A percentile compares a stretch with the other conserved stretches of the same genome.
These are phyloP conservation scores for Urocyon cinereoargenteus DNA, from an alignment of 2,797 vertebrate species.

Conservation along the genomic window DNA sequence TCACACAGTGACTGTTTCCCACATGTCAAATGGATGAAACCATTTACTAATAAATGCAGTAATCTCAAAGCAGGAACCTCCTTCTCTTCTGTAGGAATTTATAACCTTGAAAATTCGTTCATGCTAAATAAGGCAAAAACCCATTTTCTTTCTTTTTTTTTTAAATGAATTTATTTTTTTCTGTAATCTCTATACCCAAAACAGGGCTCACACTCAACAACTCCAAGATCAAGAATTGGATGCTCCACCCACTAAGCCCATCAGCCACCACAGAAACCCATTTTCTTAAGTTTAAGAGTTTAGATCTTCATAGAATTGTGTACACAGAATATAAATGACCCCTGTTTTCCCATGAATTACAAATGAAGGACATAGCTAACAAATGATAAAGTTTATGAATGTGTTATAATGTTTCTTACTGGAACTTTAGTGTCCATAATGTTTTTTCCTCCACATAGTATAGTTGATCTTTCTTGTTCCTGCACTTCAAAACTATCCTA, in stretches of 20 bases:
- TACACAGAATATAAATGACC: conserved; percentile 35
- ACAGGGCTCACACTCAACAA: neutral
- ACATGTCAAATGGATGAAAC: neutral
- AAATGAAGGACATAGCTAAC: neutral
- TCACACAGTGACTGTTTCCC: neutral
- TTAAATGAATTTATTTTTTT: neutral
- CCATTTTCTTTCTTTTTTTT: neutral
- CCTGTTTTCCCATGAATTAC: conserved; percentile 24
- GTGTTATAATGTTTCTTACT: neutral
- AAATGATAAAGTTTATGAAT: conserved; percentile 44
- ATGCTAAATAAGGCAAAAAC: conserved; percentile 20
- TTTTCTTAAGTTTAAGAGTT: conserved; percentile 38
- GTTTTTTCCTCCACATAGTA: neutral
- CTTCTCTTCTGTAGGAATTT: neutral
- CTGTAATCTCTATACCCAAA: neutral
- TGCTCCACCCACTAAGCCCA: neutral
- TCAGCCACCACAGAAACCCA: neutral
- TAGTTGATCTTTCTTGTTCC: conserved; percentile 32
- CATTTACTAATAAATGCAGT: neutral
- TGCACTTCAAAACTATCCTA: conserved; percentile 24
- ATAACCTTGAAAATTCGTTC: conserved; percentile 33
- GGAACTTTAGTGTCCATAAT: neutral
- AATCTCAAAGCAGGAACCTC: neutral
- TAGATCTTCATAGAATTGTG: conserved; percentile 54
- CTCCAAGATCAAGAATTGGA: neutral